phyloP scores from a whole-genome alignment of 2,888 invertebrate species.

The Andrena hattorfiana region DNA sequence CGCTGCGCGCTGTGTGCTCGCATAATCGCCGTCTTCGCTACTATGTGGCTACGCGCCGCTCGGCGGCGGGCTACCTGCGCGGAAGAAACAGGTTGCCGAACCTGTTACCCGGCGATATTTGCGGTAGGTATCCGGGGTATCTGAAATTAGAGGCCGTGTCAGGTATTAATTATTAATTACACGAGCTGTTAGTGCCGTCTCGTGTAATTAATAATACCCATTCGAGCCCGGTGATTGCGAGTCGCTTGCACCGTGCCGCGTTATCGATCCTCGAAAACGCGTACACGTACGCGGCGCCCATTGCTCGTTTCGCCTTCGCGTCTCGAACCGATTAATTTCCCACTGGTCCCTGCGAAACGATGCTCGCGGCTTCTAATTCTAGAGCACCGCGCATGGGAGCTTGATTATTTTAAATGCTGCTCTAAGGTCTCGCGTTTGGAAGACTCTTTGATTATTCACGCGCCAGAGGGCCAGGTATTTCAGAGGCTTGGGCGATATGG shows the following conservation, averaged over 20 bases:
- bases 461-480: no score
- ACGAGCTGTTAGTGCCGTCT: conserved; percentile 37
- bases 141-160: conserved; percentile 40
- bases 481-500: no score
- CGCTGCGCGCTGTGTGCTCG: conserved; percentile 19
- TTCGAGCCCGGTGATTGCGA: conserved; percentile 43
- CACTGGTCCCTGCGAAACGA: not conserved
- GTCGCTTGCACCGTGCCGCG: conserved; percentile 13
- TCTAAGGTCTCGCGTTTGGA: no score
- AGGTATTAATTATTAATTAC: conserved; percentile 57
- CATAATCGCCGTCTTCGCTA: conserved; percentile 52
- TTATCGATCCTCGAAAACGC: conserved; percentile 44
- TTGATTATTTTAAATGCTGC: not conserved
- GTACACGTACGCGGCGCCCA: not conserved
- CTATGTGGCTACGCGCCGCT: conserved; percentile 2
- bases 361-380: not conserved
- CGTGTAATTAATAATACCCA: conserved; percentile 53
- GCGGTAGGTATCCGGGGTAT: conserved; percentile 17
- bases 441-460: no score
- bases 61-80: not conserved
- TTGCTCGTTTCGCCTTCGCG: not conserved
- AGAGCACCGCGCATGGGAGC: not conserved
- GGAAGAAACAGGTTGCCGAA: conserved; percentile 33
- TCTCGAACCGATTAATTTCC: not conserved
- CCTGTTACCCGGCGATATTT: conserved; percentile 40